Percentiles rank a stretch among this genome's conserved stretches.
Conservation (phyloP, 1,140 invertebrate genomes). For the Aphelenchoides fujianensis region DNA sequence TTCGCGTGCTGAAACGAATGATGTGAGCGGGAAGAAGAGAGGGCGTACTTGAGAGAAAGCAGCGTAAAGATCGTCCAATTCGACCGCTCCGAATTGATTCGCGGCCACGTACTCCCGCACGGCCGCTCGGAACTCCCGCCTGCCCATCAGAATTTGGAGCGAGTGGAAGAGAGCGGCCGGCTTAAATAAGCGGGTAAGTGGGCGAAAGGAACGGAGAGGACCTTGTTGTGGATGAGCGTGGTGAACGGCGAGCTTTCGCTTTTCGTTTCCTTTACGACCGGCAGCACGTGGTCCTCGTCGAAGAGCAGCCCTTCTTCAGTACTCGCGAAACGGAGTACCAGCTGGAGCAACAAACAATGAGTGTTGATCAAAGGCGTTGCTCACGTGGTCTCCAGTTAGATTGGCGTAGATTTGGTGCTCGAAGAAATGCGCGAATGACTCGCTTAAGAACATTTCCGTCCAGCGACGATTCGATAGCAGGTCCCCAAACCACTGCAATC, state of each 20-base stretch:
- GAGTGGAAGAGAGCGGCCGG: background rate
- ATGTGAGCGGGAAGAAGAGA: too few species aligned
- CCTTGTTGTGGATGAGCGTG: background rate
- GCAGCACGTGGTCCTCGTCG: background rate
- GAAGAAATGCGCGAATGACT: background rate
- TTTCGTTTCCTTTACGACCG: background rate
- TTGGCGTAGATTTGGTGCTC: background rate
- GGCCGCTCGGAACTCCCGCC: background rate
- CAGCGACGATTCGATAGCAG: background rate
- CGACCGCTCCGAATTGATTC: background rate
- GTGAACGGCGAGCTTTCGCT: background rate
- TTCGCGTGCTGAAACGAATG: background rate
- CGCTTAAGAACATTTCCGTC: constrained; percentile 1
- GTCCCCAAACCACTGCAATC: constrained; percentile 7
- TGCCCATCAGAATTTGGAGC: background rate
- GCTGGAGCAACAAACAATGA: too few species aligned
- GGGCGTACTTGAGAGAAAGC: too few species aligned
- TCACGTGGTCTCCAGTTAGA: background rate
- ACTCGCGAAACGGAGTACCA: background rate
- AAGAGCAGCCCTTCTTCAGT: background rate
- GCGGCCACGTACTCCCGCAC: background rate
- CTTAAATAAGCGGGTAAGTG: too few species aligned
- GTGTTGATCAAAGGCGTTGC: too few species aligned
- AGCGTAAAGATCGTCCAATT: background rate
- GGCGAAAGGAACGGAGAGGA: background rate